Base-by-base conservation (phyloP, 2,888 invertebrate species). In the Lapara coniferarum region DNA sequence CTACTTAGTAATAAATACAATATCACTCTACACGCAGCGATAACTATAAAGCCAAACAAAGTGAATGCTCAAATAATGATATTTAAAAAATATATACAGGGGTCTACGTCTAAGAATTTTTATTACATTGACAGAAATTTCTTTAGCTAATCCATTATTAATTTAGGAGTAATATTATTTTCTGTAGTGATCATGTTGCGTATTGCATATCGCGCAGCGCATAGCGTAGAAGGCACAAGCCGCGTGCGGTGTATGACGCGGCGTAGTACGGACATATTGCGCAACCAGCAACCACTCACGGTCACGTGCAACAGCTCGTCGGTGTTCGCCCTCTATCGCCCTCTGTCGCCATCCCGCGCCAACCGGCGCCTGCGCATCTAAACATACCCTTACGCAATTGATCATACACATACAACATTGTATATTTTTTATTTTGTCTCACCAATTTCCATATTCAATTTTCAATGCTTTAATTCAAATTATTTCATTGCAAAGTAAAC, bases 221-320 rank as follows among this genome's bases (percentile, higher is more conserved):
- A 3, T 37, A 7, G 2, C 37, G 37, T 6, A 37, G 37, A 37
- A 16, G 37, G 52, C 58, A 49, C 63, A 16, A 37, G 66, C 52
- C 49, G 56, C 67, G 46, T 70, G 67, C 70, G 49, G 14, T 37
- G 44, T 68, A 66, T 87, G 84, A 87, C 85, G 85, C 87, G 87
- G 88, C 84, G 16, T 16, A n/a, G 46, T 12, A 83, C 85, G 79
- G 77, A 76, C 83, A 83, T 81, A 83, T 88, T 88, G 80, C 85
- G 84, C 82, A 87, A 88, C 75, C 74, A 74, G 84, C 82, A 87
- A 88, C 75, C 74, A 74, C 78, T 81, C 74, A 74, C 74, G 75
- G 81, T 88, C 89, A 88, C 89, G 88, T 88, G 89, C 77, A 71
- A 19, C 30, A n/a, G 16, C 16, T 59, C 49, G 63, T 63, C 63